These are phyloP conservation scores for Meiosimyza decipiens DNA, from an alignment of 2,888 invertebrate species.

Conservation along the genomic window DNA sequence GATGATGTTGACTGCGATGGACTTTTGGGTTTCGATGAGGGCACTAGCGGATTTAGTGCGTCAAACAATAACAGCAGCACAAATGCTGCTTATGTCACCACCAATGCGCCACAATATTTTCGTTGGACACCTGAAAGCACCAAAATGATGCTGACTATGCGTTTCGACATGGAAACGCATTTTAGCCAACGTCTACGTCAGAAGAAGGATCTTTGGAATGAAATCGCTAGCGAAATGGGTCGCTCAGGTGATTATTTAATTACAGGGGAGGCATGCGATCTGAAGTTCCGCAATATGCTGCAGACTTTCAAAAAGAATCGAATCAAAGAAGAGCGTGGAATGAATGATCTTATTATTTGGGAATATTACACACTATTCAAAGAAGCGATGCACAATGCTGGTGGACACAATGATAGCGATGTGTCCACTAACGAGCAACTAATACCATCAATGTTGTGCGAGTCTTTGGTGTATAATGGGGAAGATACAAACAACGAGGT, in stretches of 20 bases:
- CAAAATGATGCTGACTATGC: conserved; percentile 37
- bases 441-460: conserved; percentile 39
- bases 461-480: conserved; percentile 30
- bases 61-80: conserved; percentile 22
- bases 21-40: conserved; percentile 27
- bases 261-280: conserved; percentile 40
- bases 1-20: not conserved
- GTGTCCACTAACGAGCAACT: conserved; percentile 14
- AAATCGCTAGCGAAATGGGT: conserved; percentile 41
- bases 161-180: conserved; percentile 36
- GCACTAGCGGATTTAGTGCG: conserved; percentile 9
- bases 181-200: conserved; percentile 38
- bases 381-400: conserved; percentile 15
- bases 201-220: conserved; percentile 42
- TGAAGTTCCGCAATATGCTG: conserved; percentile 42
- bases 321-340: conserved; percentile 39
- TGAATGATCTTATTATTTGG: conserved; percentile 39
- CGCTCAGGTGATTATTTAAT: conserved; percentile 35
- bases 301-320: conserved; percentile 43
- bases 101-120: conserved; percentile 19
- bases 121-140: conserved; percentile 41
- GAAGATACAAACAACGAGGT: conserved; percentile 24
- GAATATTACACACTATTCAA: conserved; percentile 40
- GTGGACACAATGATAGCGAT: conserved; percentile 16
- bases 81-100: not conserved